Base-by-base conservation (phyloP, 1,140 invertebrate genomes). In the Potamilus streckersoni region DNA sequence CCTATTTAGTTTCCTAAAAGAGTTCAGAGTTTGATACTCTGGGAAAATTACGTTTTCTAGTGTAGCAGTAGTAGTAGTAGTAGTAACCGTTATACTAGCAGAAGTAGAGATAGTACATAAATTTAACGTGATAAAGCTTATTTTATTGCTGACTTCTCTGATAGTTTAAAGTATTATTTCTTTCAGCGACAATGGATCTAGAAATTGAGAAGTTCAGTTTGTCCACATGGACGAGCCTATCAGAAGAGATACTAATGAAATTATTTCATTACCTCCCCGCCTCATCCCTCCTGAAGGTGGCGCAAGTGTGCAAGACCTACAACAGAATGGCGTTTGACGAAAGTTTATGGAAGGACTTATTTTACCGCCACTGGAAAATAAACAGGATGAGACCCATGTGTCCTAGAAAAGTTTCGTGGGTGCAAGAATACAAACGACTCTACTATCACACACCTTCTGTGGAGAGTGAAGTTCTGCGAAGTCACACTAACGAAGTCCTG, bases 401-500 rank as follows among this genome's bases (percentile, higher is more conserved):
- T 80, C 93, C 93, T 91, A 94, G 93, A 17, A 93, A 93, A 81
- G 90, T 85, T 16, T 94, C 94, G 0, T 97, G 96, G 96, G 90
- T 92, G 15, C 87, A 90, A 31, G 95, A 96, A 92, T 96, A 83
- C 74, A 93, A 93, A 82, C 91, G 95, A 57, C 89, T 96, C n/a
- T 91, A 92, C 64, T 94, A 94, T 84, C 93, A 95, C 80, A 94
- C 93, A 73, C 95, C 96, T 1, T 90, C 94, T 31, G 89, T 96
- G 38, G 92, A 95, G 90, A 94, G 94, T 14, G 94, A 96, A 90
- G 92, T 93, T 17, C 85, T 96, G 94, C 95, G 87, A 90, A 92
- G 61, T 91, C 87, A 89, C 71, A 82, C 78, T 15, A 86, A 89
- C 69, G 85, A 89, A 67, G 95, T 96, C 56, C 91, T 97, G 65